These are phyloP conservation scores for Melieria omissa DNA, from an alignment of 2,888 invertebrate genomes.

Conservation along the genomic window DNA sequence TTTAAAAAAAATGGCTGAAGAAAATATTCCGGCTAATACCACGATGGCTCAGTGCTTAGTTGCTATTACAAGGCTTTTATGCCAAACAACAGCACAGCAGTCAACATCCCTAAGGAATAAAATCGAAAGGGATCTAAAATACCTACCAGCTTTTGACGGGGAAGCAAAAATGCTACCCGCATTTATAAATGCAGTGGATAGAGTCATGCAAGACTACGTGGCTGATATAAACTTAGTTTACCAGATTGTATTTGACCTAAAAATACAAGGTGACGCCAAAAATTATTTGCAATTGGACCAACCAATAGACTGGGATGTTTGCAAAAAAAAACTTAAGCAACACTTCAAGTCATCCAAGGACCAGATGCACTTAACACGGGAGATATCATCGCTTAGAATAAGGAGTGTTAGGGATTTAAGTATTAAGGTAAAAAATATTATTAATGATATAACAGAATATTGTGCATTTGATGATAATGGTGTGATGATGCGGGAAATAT, in stretches of 20 bases:
- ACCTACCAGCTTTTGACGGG: conserved; percentile 11
- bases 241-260: conserved; percentile 1
- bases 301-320: neutral
- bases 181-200: conserved; percentile 5
- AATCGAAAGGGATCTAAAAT: conserved; percentile 9
- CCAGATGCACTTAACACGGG: no score
- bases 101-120: neutral
- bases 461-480: neutral
- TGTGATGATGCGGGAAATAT: neutral
- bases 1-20: no score
- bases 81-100: no score
- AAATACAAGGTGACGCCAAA: conserved; percentile 4
- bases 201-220: neutral
- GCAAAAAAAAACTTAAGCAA: neutral
- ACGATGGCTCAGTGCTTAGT: no score
- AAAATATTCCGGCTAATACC: no score
- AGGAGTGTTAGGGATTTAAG: neutral
- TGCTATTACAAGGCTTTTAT: no score
- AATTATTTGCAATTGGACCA: conserved; percentile 1
- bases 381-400: no score
- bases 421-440: conserved; percentile 4
- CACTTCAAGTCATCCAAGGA: conserved; percentile 7
- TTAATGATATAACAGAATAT: neutral
- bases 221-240: neutral
- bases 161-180: no score